These are phyloP conservation scores for Metallyticus violacea DNA, from an alignment of 2,888 invertebrate species.

Conservation along the genomic window DNA sequence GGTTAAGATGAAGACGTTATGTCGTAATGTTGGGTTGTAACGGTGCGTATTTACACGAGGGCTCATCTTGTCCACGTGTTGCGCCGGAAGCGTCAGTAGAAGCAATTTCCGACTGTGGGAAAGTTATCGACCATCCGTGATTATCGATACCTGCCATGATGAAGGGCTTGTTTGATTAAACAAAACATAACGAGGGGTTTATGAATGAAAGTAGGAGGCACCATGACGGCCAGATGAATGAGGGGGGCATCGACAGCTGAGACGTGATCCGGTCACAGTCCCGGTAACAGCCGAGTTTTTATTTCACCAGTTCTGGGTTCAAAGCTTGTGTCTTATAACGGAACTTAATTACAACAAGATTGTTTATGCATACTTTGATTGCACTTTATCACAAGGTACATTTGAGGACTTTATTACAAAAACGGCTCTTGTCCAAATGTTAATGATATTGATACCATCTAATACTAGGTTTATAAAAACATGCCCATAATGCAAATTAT, in stretches of 20 bases:
- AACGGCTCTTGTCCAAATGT: no score
- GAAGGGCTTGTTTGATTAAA: background rate
- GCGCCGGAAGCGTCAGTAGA: background rate
- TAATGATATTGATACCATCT: no score
- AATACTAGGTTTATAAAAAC: no score
- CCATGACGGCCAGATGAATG: background rate
- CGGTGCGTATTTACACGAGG: background rate
- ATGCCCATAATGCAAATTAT: no score
- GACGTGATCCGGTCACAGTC: background rate
- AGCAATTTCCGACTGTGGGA: background rate
- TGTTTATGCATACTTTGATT: no score
- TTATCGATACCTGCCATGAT: background rate
- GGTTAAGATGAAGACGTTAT: background rate
- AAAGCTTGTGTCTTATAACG: no score
- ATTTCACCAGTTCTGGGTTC: no score
- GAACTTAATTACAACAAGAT: no score
- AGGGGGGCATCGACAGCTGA: background rate
- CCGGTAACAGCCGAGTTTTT: no score
- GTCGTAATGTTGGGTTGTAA: background rate
- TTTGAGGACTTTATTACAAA: no score
- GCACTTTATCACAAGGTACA: no score
- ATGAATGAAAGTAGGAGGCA: background rate
- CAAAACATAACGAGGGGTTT: background rate
- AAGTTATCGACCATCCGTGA: background rate
- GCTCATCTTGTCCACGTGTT: background rate